Percentiles rank a stretch among this genome's conserved stretches.
Conservation (phyloP, 2,797 vertebrate genomes). For the Phalloptychus januarius region DNA sequence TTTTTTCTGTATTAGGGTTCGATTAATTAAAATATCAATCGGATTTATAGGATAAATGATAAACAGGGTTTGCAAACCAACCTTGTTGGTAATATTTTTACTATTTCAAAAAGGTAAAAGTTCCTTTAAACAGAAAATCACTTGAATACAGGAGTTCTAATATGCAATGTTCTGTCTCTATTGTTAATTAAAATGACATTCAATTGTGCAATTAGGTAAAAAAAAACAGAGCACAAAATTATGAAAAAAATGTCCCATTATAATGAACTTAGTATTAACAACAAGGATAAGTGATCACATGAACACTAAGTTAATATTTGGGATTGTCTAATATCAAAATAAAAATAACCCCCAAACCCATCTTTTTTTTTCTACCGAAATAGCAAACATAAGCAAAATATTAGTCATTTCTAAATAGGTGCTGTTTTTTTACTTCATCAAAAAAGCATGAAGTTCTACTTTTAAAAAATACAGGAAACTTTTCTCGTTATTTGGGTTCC, state of each 20-base stretch:
- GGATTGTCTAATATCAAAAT: background rate
- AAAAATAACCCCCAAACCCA: background rate
- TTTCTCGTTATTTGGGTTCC: constrained; percentile 7
- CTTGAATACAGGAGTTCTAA: background rate
- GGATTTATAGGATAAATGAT: background rate
- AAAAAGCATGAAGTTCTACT: background rate
- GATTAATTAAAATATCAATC: background rate
- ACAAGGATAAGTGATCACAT: background rate
- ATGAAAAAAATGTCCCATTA: background rate
- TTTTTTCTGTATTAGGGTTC: background rate
- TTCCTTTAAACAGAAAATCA: background rate
- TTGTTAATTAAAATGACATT: background rate
- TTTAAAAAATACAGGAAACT: background rate
- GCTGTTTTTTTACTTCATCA: background rate
- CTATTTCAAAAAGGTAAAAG: background rate
- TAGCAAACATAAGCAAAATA: background rate
- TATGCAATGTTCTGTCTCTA: background rate
- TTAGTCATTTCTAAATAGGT: background rate
- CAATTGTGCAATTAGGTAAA: background rate
- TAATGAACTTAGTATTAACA: background rate
- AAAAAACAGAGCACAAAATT: background rate
- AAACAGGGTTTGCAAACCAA: background rate
- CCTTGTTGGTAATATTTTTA: too few species aligned
- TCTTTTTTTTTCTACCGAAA: background rate
- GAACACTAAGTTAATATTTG: background rate